A percentile compares a stretch with the other conserved stretches of the same genome.
Conservation (phyloP, 2,888 invertebrate genomes). For the Melieria picta region DNA sequence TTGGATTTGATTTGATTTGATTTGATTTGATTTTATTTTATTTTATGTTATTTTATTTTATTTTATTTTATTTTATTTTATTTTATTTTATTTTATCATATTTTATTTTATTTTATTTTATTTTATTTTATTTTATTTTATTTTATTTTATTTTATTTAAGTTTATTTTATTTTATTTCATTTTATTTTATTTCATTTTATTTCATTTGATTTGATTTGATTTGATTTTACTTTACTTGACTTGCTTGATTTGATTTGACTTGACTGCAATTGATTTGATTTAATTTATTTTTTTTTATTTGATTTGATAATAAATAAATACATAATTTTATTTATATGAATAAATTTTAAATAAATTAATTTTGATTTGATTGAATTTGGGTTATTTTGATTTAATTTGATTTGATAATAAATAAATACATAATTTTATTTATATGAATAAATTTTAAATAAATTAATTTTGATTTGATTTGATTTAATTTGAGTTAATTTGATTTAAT, state of each 20-base stretch:
- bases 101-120: neutral
- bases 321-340: too few relatives aligned
- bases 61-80: slow-evolving; percentile 5
- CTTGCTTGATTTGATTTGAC: neutral
- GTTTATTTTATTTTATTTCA: neutral
- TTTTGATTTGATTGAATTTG: neutral
- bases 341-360: too few relatives aligned
- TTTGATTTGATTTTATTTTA: neutral
- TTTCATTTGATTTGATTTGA: neutral
- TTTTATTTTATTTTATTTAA: neutral
- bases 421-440: too few relatives aligned
- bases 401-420: too few relatives aligned
- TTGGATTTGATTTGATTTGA: neutral
- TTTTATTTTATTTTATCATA: neutral
- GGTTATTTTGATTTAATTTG: too few relatives aligned
- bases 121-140: neutral
- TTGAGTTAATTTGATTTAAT: neutral
- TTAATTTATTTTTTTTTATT: neutral
- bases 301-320: too few relatives aligned
- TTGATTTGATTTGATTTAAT: slow-evolving; percentile 5
- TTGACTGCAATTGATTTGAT: neutral
- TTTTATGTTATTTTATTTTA: neutral
- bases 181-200: neutral
- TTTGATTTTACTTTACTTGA: neutral
- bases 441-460: too few relatives aligned